A percentile compares a stretch with the other conserved stretches of the same genome.
These are phyloP conservation scores for Formica aserva DNA, from an alignment of 2,888 invertebrate genomes.

Conservation along the genomic window DNA sequence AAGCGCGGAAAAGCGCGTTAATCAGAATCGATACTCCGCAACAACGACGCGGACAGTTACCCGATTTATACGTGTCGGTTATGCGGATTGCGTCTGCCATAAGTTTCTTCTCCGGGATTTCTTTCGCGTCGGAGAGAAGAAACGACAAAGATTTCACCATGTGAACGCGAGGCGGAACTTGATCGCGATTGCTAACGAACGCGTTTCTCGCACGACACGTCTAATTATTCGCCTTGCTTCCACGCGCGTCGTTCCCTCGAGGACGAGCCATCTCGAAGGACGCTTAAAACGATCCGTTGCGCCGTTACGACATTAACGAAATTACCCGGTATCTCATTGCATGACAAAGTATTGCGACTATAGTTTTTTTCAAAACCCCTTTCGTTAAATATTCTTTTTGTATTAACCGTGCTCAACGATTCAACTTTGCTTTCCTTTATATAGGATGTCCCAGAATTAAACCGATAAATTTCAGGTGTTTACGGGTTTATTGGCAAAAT, in stretches of 20 bases:
- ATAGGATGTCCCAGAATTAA: no score
- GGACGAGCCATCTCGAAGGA: constrained; percentile 38
- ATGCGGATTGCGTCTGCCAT: not conserved
- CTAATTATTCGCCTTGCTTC: constrained; percentile 43
- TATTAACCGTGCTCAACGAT: not conserved
- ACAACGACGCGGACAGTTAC: not conserved
- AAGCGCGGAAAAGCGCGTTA: constrained; percentile 41
- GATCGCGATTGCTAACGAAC: constrained; percentile 29
- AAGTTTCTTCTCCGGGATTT: not conserved
- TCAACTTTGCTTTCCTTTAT: not conserved
- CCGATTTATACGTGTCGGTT: not conserved
- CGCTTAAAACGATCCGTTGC: constrained; percentile 24
- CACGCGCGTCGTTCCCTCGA: constrained; percentile 17
- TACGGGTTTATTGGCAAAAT: no score
- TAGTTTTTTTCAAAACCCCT: not conserved
- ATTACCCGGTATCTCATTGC: constrained; percentile 1
- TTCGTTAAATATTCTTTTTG: not conserved
- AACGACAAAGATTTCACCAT: not conserved
- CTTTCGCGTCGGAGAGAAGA: not conserved
- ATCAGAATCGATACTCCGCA: constrained; percentile 21
- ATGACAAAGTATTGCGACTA: not conserved
- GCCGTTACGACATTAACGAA: constrained; percentile 20
- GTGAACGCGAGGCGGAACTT: constrained; percentile 8
- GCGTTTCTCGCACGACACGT: constrained; percentile 46
- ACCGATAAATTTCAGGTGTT: no score